These are phyloP conservation scores for Heteromurus nitidus DNA, from an alignment of 2,888 invertebrate genomes.

Conservation along the genomic window DNA sequence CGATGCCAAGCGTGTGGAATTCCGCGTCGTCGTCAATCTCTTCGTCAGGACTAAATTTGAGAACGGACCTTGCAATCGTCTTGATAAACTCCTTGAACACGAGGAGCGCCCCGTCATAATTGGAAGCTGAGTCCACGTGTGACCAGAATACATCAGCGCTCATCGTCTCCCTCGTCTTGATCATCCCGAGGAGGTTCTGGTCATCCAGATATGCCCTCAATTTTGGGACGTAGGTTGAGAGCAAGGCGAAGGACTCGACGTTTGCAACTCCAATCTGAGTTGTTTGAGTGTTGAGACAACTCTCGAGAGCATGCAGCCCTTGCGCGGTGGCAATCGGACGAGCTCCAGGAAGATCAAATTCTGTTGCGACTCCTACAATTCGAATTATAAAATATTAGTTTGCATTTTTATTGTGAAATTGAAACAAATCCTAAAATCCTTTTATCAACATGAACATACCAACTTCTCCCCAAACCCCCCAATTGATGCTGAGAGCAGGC, in stretches of 20 bases:
- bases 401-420: too few relatives aligned
- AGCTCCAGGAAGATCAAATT: slow-evolving; percentile 15
- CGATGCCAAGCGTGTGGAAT: slow-evolving; percentile 49
- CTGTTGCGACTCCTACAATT: too few relatives aligned
- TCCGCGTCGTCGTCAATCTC: slow-evolving; percentile 54
- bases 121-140: slow-evolving; percentile 37
- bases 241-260: slow-evolving; percentile 22
- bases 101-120: slow-evolving; percentile 12
- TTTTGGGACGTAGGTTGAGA: background rate
- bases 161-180: background rate
- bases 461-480: slow-evolving; percentile 54
- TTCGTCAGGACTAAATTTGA: slow-evolving; percentile 54
- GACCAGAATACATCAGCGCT: slow-evolving; percentile 46
- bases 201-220: slow-evolving; percentile 57
- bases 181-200: slow-evolving; percentile 14
- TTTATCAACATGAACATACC: too few relatives aligned
- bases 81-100: slow-evolving; percentile 32
- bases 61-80: slow-evolving; percentile 12
- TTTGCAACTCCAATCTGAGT: slow-evolving; percentile 47
- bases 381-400: too few relatives aligned
- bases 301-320: slow-evolving; percentile 40
- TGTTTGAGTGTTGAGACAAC: slow-evolving; percentile 14
- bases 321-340: background rate
- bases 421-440: too few relatives aligned
- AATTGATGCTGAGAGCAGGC: slow-evolving; percentile 28